Conservation (phyloP, 2,888 invertebrate species). For the Desoria tigrina region DNA sequence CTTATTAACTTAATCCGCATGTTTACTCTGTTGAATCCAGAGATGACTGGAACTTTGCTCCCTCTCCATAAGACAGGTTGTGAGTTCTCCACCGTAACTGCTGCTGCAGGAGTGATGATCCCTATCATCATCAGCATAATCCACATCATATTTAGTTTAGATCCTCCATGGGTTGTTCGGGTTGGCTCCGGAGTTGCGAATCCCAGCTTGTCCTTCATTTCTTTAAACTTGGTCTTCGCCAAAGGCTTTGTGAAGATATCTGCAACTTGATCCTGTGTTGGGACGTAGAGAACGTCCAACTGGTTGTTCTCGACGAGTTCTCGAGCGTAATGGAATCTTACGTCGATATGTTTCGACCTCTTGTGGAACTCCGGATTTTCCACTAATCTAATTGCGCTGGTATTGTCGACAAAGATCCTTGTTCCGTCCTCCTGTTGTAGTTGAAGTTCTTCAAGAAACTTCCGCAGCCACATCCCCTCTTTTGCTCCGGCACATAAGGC, state of each 20-base stretch:
- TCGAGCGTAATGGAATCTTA: constrained; percentile 42
- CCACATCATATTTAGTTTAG: background rate
- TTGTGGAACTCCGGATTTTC: constrained; percentile 47
- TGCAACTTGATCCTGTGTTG: constrained; percentile 14
- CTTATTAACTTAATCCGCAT: background rate
- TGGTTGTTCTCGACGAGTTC: constrained; percentile 14
- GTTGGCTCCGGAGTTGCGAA: constrained; percentile 20
- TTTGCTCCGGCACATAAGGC: constrained; percentile 31
- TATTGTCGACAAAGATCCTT: constrained; percentile 18
- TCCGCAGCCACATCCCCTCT: constrained; percentile 39
- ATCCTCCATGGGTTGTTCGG: background rate
- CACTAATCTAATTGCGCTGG: constrained; percentile 44
- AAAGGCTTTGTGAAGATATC: constrained; percentile 18
- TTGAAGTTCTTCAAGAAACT: constrained; percentile 30
- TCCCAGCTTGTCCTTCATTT: constrained; percentile 27
- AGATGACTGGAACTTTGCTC: constrained; percentile 15
- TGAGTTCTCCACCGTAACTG: background rate
- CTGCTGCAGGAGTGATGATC: background rate
- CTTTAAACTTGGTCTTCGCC: constrained; percentile 41
- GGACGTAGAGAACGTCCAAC: constrained; percentile 8
- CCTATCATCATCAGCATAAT: background rate
- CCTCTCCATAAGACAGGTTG: constrained; percentile 14
- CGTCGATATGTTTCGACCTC: constrained; percentile 2
- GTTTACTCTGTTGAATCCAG: background rate
- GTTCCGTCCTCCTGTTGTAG: no score